Percentiles rank a stretch among this genome's conserved stretches.
phyloP scores from a whole-genome alignment of 2,888 invertebrate genomes.

The Calameuta filiformis region DNA sequence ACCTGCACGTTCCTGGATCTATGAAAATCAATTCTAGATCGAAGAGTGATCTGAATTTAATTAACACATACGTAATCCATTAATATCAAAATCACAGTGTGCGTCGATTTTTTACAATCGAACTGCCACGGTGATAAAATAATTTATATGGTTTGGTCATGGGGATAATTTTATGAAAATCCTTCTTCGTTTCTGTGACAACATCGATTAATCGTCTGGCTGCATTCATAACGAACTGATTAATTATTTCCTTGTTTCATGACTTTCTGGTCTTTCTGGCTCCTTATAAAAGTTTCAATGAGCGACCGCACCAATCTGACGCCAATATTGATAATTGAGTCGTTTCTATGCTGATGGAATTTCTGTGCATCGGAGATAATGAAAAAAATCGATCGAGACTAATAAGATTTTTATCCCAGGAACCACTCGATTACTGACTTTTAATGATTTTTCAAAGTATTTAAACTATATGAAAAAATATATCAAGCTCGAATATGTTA shows the following conservation, averaged over 20 bases:
- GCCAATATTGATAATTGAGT: not conserved
- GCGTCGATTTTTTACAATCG: not conserved
- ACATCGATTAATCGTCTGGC: not conserved
- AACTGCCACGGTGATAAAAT: not conserved
- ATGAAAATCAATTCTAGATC: not conserved
- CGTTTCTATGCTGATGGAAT: not conserved
- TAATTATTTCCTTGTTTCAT: not conserved
- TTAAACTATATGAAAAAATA: conserved; percentile 1
- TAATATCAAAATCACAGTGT: not conserved
- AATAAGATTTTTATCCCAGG: not conserved
- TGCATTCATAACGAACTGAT: not conserved
- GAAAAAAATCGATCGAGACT: not conserved
- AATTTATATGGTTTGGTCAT: no score
- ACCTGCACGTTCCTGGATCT: not conserved
- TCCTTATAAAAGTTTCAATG: not conserved
- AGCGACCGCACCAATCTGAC: not conserved
- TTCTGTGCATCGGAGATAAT: not conserved
- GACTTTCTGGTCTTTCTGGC: not conserved
- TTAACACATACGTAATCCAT: not conserved
- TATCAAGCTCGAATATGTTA: not conserved
- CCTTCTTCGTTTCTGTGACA: no score
- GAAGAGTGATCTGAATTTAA: no score
- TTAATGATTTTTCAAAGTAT: not conserved
- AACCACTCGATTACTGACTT: not conserved
- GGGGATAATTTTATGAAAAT: no score